Conservation (phyloP, 2,797 vertebrate species). For the Carapus acus region DNA sequence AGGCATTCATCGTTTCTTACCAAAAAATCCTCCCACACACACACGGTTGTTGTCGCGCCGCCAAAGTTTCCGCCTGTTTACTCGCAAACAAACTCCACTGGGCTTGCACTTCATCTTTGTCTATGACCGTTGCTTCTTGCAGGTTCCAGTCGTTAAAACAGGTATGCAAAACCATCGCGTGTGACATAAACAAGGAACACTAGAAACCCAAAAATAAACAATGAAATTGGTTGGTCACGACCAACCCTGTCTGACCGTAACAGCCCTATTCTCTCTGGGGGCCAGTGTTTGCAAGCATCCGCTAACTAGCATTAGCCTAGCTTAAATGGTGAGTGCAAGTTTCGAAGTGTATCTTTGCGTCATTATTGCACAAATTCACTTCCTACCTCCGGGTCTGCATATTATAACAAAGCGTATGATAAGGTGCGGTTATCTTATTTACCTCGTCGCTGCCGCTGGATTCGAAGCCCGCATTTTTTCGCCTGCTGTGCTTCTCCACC, state of each 20-base stretch:
- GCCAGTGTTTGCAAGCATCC: conserved; percentile 20
- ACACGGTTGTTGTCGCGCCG: conserved; percentile 30
- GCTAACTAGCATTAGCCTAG: conserved; percentile 41
- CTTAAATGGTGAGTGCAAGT: conserved; percentile 33
- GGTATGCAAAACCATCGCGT: conserved; percentile 1
- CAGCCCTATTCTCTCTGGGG: conserved; percentile 3
- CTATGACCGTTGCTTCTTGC: not conserved
- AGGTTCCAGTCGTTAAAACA: not conserved
- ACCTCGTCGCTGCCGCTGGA: conserved; percentile 76
- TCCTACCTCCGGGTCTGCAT: not conserved
- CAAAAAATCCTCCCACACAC: conserved; percentile 26
- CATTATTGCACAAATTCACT: not conserved
- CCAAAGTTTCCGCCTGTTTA: conserved; percentile 57
- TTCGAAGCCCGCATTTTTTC: conserved; percentile 72
- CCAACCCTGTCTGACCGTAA: conserved; percentile 10
- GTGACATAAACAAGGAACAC: conserved; percentile 4
- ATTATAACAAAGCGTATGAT: conserved; percentile 1
- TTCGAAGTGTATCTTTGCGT: not conserved
- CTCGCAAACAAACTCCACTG: conserved; percentile 40
- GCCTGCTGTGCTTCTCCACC: conserved; percentile 74
- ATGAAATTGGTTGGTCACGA: conserved; percentile 6
- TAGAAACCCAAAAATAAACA: not conserved
- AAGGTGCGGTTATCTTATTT: conserved; percentile 40
- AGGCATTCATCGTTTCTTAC: conserved; percentile 37
- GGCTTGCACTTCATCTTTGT: not conserved